phyloP scores from a whole-genome alignment of 2,888 invertebrate species.

The Melinopterus prodromus region DNA sequence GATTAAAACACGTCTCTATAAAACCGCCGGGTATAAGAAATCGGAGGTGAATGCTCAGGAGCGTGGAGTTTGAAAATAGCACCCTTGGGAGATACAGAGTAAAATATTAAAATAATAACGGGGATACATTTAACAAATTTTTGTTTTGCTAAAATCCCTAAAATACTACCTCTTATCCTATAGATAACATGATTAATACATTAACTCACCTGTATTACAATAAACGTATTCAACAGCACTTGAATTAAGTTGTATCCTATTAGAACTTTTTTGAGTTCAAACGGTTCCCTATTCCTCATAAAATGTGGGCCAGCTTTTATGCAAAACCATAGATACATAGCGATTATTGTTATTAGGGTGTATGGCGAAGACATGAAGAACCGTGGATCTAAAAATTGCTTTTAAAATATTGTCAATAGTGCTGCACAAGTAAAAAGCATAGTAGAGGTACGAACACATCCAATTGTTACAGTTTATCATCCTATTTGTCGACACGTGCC shows the following conservation, averaged over 20 bases:
- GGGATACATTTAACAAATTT: too few relatives aligned
- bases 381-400: slow-evolving; percentile 64
- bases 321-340: slow-evolving; percentile 66
- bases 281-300: slow-evolving; percentile 71
- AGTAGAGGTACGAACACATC: not conserved
- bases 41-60: too few relatives aligned
- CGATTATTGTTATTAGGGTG: slow-evolving; percentile 62
- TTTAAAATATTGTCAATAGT: not conserved
- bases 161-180: too few relatives aligned
- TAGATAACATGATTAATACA: too few relatives aligned
- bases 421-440: slow-evolving; percentile 41
- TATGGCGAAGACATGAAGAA: slow-evolving; percentile 63
- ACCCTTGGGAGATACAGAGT: too few relatives aligned
- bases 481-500: too few relatives aligned
- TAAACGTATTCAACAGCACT: slow-evolving; percentile 58
- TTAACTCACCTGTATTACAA: slow-evolving; percentile 52
- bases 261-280: slow-evolving; percentile 67
- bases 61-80: too few relatives aligned
- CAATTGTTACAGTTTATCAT: too few relatives aligned
- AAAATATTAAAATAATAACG: too few relatives aligned
- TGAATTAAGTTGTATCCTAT: slow-evolving; percentile 72
- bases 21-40: too few relatives aligned
- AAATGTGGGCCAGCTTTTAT: slow-evolving; percentile 68
- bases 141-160: too few relatives aligned
- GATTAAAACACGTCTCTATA: too few relatives aligned